These are phyloP conservation scores for Acanthosepion esculentum DNA, from an alignment of 2,888 invertebrate genomes.

Conservation along the genomic window DNA sequence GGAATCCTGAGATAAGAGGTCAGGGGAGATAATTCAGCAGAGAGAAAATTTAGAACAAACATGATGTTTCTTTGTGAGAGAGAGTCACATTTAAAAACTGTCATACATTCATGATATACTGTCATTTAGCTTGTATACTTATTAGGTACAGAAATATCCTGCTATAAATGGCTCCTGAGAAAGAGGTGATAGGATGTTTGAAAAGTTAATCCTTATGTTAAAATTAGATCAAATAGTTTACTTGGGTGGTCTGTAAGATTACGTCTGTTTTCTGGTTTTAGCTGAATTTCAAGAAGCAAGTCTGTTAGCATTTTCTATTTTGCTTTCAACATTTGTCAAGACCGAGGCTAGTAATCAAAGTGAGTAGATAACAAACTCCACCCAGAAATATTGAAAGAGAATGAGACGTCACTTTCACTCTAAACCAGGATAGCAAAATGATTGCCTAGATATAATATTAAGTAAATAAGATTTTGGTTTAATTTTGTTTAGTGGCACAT, in stretches of 20 bases:
- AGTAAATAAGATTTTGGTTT: too few species aligned
- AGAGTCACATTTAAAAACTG: neutral
- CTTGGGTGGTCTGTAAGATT: neutral
- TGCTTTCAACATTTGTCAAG: neutral
- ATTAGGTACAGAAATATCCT: neutral
- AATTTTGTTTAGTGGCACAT: too few species aligned
- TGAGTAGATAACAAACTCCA: too few species aligned
- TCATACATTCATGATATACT: constrained; percentile 7
- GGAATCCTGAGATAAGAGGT: too few species aligned
- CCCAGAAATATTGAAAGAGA: too few species aligned
- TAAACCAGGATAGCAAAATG: too few species aligned
- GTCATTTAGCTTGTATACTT: neutral
- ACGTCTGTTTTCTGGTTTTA: neutral
- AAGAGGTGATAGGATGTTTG: constrained; percentile 1
- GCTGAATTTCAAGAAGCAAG: too few species aligned
- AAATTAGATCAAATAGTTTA: constrained; percentile 2
- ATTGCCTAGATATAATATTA: too few species aligned
- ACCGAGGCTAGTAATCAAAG: too few species aligned
- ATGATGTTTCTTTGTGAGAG: neutral
- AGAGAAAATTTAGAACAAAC: neutral
- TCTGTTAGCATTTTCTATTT: neutral
- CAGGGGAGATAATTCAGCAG: too few species aligned
- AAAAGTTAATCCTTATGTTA: neutral
- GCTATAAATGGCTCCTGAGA: neutral
- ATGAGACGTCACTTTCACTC: too few species aligned